phyloP scores from a whole-genome alignment of 1,140 invertebrate genomes.

The Dolichoris vasculosae region DNA sequence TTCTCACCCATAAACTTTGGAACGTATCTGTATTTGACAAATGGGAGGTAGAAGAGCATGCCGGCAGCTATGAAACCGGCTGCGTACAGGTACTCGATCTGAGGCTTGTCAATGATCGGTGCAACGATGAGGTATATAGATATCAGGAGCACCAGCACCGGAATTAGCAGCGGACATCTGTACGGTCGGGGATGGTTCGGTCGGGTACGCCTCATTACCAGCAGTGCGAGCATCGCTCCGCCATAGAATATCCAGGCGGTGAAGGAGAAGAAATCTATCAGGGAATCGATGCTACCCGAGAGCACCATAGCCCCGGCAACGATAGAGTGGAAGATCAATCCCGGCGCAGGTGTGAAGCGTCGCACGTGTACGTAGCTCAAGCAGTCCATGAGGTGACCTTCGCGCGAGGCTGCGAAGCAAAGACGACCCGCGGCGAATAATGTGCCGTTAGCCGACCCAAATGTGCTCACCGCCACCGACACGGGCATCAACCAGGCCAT shows the following conservation, averaged over 20 bases:
- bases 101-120: slow-evolving; percentile 93
- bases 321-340: slow-evolving; percentile 90
- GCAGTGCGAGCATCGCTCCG: slow-evolving; percentile 88
- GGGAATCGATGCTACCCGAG: slow-evolving; percentile 90
- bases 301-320: slow-evolving; percentile 86
- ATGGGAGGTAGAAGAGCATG: slow-evolving; percentile 93
- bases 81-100: slow-evolving; percentile 94
- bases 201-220: slow-evolving; percentile 91
- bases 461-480: slow-evolving; percentile 96
- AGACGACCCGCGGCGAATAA: slow-evolving; percentile 93
- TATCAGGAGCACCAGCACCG: slow-evolving; percentile 89
- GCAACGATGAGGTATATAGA: slow-evolving; percentile 94
- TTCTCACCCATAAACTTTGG: slow-evolving; percentile 88
- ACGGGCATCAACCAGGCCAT: slow-evolving; percentile 95
- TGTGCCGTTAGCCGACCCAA: slow-evolving; percentile 97
- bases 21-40: slow-evolving; percentile 90
- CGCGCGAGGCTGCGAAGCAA: slow-evolving; percentile 95
- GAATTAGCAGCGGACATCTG: slow-evolving; percentile 94
- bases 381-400: slow-evolving; percentile 94
- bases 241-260: slow-evolving; percentile 97
- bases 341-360: slow-evolving; percentile 94
- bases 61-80: slow-evolving; percentile 90
- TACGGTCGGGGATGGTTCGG: slow-evolving; percentile 91
- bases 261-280: slow-evolving; percentile 97
- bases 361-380: slow-evolving; percentile 95